These are phyloP conservation scores for Drosophila biarmipes DNA, from an alignment of 1,140 invertebrate species.

Conservation along the genomic window DNA sequence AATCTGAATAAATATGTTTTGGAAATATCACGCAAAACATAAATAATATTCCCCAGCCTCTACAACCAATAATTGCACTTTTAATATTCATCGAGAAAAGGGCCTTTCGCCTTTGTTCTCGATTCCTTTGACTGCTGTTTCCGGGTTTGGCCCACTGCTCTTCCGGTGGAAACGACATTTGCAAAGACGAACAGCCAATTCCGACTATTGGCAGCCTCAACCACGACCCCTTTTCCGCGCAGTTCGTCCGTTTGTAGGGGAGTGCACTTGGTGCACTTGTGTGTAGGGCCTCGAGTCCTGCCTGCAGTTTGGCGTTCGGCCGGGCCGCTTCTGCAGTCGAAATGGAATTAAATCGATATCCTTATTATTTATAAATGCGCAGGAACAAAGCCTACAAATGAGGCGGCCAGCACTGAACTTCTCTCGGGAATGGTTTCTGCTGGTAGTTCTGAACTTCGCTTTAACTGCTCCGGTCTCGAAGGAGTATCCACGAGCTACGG, in stretches of 20 bases:
- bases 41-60: too few relatives aligned
- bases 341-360: constrained; percentile 76
- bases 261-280: constrained; percentile 6
- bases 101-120: not conserved
- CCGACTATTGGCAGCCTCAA: constrained; percentile 49
- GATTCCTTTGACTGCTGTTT: not conserved
- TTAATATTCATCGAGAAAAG: not conserved
- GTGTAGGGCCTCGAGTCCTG: constrained; percentile 12
- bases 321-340: constrained; percentile 24
- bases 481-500: constrained; percentile 6
- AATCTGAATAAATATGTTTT: too few relatives aligned
- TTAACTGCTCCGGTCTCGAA: constrained; percentile 3
- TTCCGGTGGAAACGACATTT: constrained; percentile 13
- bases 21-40: too few relatives aligned
- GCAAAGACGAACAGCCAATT: constrained; percentile 14
- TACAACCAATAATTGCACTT: not conserved
- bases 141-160: not conserved
- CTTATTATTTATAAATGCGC: constrained; percentile 79
- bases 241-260: not conserved
- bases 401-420: constrained; percentile 15
- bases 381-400: constrained; percentile 31
- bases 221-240: constrained; percentile 46
- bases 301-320: constrained; percentile 38
- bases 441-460: not conserved
- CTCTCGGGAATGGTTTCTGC: constrained; percentile 36